phyloP scores from a whole-genome alignment of 2,797 vertebrate genomes.

The Bradypus variegatus region DNA sequence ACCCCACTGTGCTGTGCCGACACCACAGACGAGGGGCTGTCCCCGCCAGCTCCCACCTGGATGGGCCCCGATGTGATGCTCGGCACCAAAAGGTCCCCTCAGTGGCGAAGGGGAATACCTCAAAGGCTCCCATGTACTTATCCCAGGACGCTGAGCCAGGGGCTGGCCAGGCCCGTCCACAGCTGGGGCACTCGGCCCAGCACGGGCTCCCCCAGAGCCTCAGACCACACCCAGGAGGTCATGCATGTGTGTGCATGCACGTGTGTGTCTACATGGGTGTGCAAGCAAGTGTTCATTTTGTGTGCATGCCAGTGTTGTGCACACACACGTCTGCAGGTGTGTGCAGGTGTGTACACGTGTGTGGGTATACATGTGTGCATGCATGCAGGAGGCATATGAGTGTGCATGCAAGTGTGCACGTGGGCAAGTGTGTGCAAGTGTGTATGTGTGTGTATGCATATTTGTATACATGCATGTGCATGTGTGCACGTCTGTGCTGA shows the following conservation, averaged over 20 bases:
- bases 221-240: background rate
- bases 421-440: too few relatives aligned
- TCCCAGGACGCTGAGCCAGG: background rate
- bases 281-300: too few relatives aligned
- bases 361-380: background rate
- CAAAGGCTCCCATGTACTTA: too few relatives aligned
- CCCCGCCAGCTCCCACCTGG: background rate
- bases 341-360: too few relatives aligned
- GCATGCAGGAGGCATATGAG: too few relatives aligned
- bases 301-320: background rate
- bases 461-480: fast-evolving
- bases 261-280: background rate
- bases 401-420: fast-evolving
- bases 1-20: background rate
- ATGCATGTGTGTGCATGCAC: background rate
- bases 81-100: too few relatives aligned
- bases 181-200: background rate
- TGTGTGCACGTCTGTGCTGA: background rate
- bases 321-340: too few relatives aligned
- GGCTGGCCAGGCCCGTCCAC: background rate
- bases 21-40: background rate
- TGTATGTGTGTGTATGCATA: too few relatives aligned
- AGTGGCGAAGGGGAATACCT: too few relatives aligned
- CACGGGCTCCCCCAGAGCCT: background rate
- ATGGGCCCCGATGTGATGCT: too few relatives aligned